phyloP scores from a whole-genome alignment of 2,888 invertebrate genomes.

The Leucophora obtusa region DNA sequence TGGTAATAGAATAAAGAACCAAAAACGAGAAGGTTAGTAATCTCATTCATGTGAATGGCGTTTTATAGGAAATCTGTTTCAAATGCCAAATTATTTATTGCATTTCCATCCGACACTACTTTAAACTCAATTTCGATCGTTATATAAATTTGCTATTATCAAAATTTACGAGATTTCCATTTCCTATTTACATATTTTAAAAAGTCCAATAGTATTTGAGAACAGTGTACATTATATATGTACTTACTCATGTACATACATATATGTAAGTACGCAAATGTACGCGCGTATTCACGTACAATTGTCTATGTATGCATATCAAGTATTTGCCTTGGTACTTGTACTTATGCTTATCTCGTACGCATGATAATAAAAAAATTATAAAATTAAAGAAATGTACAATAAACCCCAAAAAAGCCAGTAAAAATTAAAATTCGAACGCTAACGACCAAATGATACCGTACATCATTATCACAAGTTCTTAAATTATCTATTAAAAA shows the following conservation, averaged over 20 bases:
- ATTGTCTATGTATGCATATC: constrained; percentile 40
- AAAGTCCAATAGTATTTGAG: neutral
- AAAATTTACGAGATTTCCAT: too few relatives aligned
- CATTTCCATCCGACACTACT: too few relatives aligned
- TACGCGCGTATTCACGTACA: neutral
- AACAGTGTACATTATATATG: neutral
- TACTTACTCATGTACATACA: neutral
- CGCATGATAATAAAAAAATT: constrained; percentile 55
- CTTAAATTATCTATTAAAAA: too few relatives aligned
- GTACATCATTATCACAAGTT: neutral
- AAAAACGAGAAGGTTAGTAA: too few relatives aligned
- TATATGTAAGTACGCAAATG: neutral
- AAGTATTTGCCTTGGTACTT: constrained; percentile 53
- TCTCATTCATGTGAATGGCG: too few relatives aligned
- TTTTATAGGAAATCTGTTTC: too few relatives aligned
- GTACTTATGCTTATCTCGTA: constrained; percentile 62
- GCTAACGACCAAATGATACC: constrained; percentile 5
- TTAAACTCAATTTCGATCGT: too few relatives aligned
- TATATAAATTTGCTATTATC: too few relatives aligned
- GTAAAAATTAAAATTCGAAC: constrained; percentile 4
- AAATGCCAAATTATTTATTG: too few relatives aligned
- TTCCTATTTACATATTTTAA: too few relatives aligned
- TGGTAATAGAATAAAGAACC: too few relatives aligned
- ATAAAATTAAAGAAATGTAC: constrained; percentile 33
- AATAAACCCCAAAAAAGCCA: constrained; percentile 13